phyloP scores from a whole-genome alignment of 2,888 invertebrate genomes.

The Dasypolia templi region DNA sequence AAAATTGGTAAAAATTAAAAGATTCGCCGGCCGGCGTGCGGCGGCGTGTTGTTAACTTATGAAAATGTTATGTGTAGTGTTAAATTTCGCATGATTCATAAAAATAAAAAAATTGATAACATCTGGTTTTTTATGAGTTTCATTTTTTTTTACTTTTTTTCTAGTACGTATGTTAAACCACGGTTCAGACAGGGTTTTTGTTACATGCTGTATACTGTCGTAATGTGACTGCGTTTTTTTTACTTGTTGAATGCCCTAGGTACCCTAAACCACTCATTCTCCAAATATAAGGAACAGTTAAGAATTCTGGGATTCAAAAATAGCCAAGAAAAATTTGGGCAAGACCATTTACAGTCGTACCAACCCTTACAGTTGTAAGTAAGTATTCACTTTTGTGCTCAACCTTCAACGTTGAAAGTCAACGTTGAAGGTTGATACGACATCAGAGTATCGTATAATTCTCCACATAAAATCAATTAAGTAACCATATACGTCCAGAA shows the following conservation, averaged over 20 bases:
- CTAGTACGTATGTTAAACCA: too few relatives aligned
- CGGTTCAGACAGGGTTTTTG: too few relatives aligned
- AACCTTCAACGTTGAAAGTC: slow-evolving; percentile 18
- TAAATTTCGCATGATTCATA: too few relatives aligned
- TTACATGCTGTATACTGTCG: too few relatives aligned
- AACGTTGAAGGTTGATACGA: slow-evolving; percentile 19
- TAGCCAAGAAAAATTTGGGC: background rate
- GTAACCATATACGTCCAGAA: slow-evolving; percentile 53
- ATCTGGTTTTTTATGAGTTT: too few relatives aligned
- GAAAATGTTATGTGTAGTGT: too few relatives aligned
- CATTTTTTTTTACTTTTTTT: too few relatives aligned
- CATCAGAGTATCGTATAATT: slow-evolving; percentile 42
- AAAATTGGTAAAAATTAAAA: too few relatives aligned
- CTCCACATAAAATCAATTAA: slow-evolving; percentile 50
- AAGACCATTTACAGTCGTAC: background rate
- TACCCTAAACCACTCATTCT: background rate
- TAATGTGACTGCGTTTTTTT: background rate
- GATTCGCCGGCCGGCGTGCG: too few relatives aligned
- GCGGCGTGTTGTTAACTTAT: too few relatives aligned
- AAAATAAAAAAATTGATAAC: too few relatives aligned
- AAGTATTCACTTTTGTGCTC: slow-evolving; percentile 1
- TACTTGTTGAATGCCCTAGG: background rate
- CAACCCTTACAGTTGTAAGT: background rate
- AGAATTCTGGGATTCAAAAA: background rate
- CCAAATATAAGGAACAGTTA: background rate